Percentiles rank a stretch among this genome's conserved stretches.
phyloP scores from a whole-genome alignment of 2,113 vertebrate genomes.

The Macquaria australasica region DNA sequence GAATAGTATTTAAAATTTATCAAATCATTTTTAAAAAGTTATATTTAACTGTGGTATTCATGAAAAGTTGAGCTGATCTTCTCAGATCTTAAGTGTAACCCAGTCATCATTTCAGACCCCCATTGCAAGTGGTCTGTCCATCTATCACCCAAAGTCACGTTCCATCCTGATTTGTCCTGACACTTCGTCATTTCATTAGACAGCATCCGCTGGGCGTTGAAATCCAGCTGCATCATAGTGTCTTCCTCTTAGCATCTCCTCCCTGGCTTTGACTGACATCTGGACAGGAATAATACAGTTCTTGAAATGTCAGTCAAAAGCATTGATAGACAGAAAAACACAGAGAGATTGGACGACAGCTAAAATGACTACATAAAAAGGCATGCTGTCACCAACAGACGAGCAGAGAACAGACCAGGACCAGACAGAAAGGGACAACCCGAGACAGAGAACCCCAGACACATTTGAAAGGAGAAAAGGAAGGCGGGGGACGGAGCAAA shows the following conservation, averaged over 20 bases:
- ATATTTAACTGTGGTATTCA: conserved; percentile 39
- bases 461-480: not conserved
- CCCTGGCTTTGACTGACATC: conserved; percentile 85
- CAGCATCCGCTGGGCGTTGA: not conserved
- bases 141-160: not conserved
- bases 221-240: conserved; percentile 74
- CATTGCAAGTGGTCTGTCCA: conserved; percentile 5
- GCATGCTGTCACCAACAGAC: conserved; percentile 65
- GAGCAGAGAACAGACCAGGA: conserved; percentile 54
- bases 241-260: conserved; percentile 84
- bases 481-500: not conserved
- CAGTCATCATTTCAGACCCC: conserved; percentile 39
- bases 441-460: conserved; percentile 52
- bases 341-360: not conserved
- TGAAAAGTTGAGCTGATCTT: conserved; percentile 44
- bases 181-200: not conserved
- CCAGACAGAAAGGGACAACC: conserved; percentile 33
- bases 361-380: conserved; percentile 22
- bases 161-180: conserved; percentile 26
- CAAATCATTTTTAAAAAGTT: conserved; percentile 64
- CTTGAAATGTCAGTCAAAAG: conserved; percentile 9
- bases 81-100: conserved; percentile 20
- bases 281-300: conserved; percentile 58
- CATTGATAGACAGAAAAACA: not conserved
- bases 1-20: conserved; percentile 68